Evolutionary conservation across 2,113 vertebrate species (phyloP).

Genomic region (Psephotus haematonotus): DNA sequence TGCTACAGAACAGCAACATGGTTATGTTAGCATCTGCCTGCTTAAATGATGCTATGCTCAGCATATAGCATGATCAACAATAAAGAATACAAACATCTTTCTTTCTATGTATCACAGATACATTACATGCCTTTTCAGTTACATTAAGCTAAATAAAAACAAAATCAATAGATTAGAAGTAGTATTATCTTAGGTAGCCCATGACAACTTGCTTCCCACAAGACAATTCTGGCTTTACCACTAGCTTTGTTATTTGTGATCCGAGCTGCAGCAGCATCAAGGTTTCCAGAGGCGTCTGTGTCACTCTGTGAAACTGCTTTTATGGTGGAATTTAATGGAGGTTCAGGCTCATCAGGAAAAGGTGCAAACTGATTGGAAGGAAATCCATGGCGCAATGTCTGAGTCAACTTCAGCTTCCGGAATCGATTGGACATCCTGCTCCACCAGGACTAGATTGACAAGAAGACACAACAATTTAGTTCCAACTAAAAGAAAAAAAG

Average conservation of each 20-base stretch:
- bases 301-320: conserved; percentile 74
- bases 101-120: background rate
- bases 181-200: background rate
- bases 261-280: conserved; percentile 68
- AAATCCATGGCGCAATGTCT: conserved; percentile 90
- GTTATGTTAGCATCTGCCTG: background rate
- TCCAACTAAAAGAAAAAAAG: background rate
- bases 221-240: conserved; percentile 71
- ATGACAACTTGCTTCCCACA: background rate
- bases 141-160: background rate
- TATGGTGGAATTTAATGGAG: conserved; percentile 86
- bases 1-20: background rate
- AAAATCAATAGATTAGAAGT: background rate
- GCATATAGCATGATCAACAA: background rate
- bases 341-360: conserved; percentile 81
- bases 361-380: conserved; percentile 86
- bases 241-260: conserved; percentile 76
- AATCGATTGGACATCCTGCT: conserved; percentile 98
- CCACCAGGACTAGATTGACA: conserved; percentile 92
- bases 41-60: background rate
- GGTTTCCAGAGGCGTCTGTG: conserved; percentile 40
- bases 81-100: background rate
- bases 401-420: conserved; percentile 91
- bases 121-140: fast-evolving
- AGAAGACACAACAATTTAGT: conserved; percentile 30